These are phyloP conservation scores for Kuschelorhynchus macadamiae DNA, from an alignment of 2,888 invertebrate genomes.

Conservation along the genomic window DNA sequence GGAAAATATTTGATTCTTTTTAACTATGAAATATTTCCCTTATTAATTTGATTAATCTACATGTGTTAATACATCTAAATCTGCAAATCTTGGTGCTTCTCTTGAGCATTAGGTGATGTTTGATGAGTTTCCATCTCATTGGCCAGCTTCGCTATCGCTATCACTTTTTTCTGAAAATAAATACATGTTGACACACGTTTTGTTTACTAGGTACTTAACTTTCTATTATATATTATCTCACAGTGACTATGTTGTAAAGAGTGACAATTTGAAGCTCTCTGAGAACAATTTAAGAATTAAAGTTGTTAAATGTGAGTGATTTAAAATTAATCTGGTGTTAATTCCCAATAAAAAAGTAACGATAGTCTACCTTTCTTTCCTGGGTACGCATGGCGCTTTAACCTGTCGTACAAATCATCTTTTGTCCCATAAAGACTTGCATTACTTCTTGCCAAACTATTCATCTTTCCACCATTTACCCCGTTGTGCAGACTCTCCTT, in stretches of 20 bases:
- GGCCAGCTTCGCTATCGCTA: slow-evolving; percentile 91
- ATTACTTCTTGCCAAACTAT: slow-evolving; percentile 92
- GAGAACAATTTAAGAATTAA: too few species aligned
- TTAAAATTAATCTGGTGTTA: too few species aligned
- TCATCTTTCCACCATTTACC: slow-evolving; percentile 90
- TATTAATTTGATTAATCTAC: background rate
- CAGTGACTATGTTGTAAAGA: too few species aligned
- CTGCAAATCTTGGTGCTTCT: slow-evolving; percentile 31
- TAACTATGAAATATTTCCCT: slow-evolving; percentile 7
- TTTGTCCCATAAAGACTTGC: slow-evolving; percentile 96
- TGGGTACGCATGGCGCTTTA: slow-evolving; percentile 95
- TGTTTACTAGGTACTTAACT: too few species aligned
- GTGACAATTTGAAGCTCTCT: too few species aligned
- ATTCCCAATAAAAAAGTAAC: slow-evolving; percentile 65
- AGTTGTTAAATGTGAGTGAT: too few species aligned
- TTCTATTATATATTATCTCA: too few species aligned
- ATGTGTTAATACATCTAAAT: slow-evolving; percentile 8
- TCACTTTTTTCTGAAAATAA: slow-evolving; percentile 94
- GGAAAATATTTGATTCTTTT: slow-evolving; percentile 8
- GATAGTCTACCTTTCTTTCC: slow-evolving; percentile 88
- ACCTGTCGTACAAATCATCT: slow-evolving; percentile 94
- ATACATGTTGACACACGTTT: too few species aligned
- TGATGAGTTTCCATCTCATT: slow-evolving; percentile 70
- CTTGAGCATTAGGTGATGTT: slow-evolving; percentile 29
- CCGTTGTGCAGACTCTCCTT: slow-evolving; percentile 92